phyloP scores from a whole-genome alignment of 2,888 invertebrate genomes.

The Aquatica leii region DNA sequence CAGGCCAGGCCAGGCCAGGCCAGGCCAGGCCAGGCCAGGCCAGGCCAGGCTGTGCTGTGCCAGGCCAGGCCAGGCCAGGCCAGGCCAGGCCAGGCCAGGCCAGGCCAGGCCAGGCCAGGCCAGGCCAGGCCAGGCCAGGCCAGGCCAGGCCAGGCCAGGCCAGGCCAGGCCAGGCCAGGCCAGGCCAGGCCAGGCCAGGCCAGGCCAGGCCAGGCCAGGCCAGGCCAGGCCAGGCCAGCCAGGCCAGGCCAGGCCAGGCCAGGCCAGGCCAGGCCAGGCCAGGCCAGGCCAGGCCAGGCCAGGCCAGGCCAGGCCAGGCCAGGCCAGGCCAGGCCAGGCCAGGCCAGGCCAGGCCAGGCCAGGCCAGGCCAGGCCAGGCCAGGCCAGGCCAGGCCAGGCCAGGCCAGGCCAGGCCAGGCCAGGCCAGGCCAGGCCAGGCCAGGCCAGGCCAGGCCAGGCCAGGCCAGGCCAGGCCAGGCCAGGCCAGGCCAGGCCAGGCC shows the following conservation, averaged over 20 bases:
- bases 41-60: not conserved
- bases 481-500: not conserved
- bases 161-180: not conserved
- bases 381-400: not conserved
- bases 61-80: not conserved
- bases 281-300: not conserved
- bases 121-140: not conserved
- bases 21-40: not conserved
- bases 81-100: not conserved
- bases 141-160: not conserved
- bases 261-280: not conserved
- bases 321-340: not conserved
- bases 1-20: not conserved
- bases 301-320: not conserved
- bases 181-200: not conserved
- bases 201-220: not conserved
- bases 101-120: not conserved
- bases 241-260: not conserved
- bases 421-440: not conserved
- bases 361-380: not conserved
- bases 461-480: not conserved
- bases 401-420: not conserved
- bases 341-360: slow-evolving; percentile 11
- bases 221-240: not conserved
- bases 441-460: not conserved